A percentile compares a stretch with the other conserved stretches of the same genome.
Evolutionary conservation across 2,113 vertebrate species (phyloP).

Genomic region (Dolichotis patagonum): DNA sequence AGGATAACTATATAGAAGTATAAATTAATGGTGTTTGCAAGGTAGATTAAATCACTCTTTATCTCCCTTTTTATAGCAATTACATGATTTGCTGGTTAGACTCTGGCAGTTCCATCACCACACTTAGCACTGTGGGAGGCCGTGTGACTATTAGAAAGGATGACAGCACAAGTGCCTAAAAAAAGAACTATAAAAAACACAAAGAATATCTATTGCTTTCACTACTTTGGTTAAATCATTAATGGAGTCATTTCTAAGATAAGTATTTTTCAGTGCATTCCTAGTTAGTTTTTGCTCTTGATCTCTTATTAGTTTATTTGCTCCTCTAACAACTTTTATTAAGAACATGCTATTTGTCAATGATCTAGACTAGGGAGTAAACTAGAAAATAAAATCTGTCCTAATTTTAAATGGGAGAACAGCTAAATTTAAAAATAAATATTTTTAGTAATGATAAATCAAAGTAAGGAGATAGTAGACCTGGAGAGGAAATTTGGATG

Average conservation of each 20-base stretch:
- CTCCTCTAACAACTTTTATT: not conserved
- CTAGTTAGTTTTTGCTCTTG: not conserved
- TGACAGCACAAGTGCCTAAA: not conserved
- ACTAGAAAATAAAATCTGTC: not conserved
- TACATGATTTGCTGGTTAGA: not conserved
- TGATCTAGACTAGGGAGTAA: not conserved
- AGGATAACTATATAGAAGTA: not conserved
- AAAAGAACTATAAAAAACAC: not conserved
- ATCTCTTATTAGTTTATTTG: not conserved
- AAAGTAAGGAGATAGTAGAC: accelerated
- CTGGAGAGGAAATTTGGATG: not conserved
- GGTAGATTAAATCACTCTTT: not conserved
- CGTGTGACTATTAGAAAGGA: not conserved
- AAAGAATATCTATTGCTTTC: not conserved
- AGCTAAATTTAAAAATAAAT: not conserved
- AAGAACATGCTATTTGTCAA: not conserved
- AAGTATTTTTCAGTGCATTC: not conserved
- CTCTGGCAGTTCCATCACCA: not conserved
- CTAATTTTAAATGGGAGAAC: not conserved
- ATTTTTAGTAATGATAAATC: not conserved
- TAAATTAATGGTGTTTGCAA: not conserved
- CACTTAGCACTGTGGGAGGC: not conserved
- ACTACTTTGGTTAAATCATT: not conserved
- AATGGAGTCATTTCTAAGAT: not conserved
- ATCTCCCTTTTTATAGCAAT: not conserved